These are phyloP conservation scores for Upupa epops DNA, from an alignment of 2,113 vertebrate genomes.

Conservation along the genomic window DNA sequence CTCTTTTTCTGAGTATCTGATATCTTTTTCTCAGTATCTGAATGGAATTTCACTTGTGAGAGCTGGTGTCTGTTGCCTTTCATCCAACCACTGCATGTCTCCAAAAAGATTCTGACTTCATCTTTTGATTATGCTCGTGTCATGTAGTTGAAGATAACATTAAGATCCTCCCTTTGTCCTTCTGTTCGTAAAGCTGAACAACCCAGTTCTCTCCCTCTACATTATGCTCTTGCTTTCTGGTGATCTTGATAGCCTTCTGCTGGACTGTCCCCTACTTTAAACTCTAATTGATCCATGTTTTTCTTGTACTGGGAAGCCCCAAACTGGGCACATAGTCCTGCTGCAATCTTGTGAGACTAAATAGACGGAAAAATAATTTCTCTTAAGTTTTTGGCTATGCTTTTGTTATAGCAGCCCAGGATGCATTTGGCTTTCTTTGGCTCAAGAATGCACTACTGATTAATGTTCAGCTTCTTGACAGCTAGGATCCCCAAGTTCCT, in stretches of 20 bases:
- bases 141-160: neutral
- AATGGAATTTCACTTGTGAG: neutral
- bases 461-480: neutral
- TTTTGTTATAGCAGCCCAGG: neutral
- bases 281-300: neutral
- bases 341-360: neutral
- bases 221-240: neutral
- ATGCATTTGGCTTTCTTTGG: neutral
- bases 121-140: neutral
- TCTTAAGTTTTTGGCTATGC: neutral
- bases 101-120: neutral
- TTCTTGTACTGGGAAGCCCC: neutral
- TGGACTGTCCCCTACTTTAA: neutral
- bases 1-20: neutral
- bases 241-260: neutral
- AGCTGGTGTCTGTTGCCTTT: neutral
- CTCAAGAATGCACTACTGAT: neutral
- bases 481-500: neutral
- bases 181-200: neutral
- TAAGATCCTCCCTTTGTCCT: neutral
- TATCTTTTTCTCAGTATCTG: neutral
- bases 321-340: neutral
- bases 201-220: neutral
- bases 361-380: neutral
- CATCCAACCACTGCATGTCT: accelerated